Evolutionary conservation across 2,113 vertebrate species (phyloP), one percentile per base, ranked within the genome.

Genomic region (Ictalurus furcatus): DNA sequence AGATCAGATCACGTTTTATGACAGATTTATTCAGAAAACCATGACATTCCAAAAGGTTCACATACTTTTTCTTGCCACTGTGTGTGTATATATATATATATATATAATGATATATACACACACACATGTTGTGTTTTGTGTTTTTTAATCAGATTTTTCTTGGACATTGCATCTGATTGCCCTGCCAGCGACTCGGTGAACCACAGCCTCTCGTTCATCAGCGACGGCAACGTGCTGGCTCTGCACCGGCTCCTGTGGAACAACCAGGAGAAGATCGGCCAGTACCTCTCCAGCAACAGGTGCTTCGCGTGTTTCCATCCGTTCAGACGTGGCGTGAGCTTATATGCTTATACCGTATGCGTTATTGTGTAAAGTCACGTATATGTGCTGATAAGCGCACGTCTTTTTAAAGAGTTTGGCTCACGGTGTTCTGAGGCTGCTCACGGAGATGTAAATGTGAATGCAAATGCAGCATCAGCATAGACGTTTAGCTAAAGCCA

Each of bases 171-270:
- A 0, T 99, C 98, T 0, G 98, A 99, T 87, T 99, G 97, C 81
- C 98, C 98, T 0, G 97, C 97, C 25, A 98, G 97, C 0, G 98
- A 99, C 93, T 96, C 97, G 0, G 96, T 99, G 90, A 99, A 99
- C 93, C 98, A 99, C 93, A 99, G 98, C 93, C 95, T 99, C 88
- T 99, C 98, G 2, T 99, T 99, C 92, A 99, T 99, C 96, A 99
- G 98, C 12, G 98, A 99, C 0, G 97, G 98, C 76, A 99, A 99
- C 0, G 98, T 99, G 0, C 25, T 79, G 12, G 76, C 76, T 0
- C 93, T 99, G 87, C 98, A 99, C 92, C 96, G 98, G 2, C 92
- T 99, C 28, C 96, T 99, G 76, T 99, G 98, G 98, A 99, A 99
- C 95, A 99, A 99, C 89, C 98, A 99, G 93, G 98, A 99, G 94